These are phyloP conservation scores for Erebia palarica DNA, from an alignment of 2,888 invertebrate genomes.

Conservation along the genomic window DNA sequence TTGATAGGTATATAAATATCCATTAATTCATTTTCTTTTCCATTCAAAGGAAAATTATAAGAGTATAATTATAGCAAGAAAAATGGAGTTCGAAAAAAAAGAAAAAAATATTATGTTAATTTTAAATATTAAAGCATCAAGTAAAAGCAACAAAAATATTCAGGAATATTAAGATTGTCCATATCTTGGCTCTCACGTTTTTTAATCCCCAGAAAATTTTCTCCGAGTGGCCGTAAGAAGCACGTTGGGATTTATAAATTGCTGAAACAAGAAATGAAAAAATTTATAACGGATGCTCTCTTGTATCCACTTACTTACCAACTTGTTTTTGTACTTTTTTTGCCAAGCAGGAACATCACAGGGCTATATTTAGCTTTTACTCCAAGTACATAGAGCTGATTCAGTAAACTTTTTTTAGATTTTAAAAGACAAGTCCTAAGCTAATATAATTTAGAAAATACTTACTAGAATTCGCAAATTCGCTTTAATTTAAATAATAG, in stretches of 20 bases:
- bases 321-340: neutral
- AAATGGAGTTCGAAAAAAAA: neutral
- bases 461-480: no score
- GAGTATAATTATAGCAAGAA: neutral
- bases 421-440: no score
- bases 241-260: constrained; percentile 18
- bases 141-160: constrained; percentile 14
- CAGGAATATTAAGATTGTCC: constrained; percentile 11
- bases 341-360: neutral
- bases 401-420: no score
- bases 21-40: neutral
- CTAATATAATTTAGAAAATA: no score
- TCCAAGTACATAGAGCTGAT: no score
- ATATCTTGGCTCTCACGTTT: constrained; percentile 14
- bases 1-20: neutral
- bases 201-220: constrained; percentile 16
- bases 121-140: constrained; percentile 4
- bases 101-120: constrained; percentile 13
- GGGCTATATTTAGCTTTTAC: no score
- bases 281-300: constrained; percentile 11
- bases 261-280: constrained; percentile 15
- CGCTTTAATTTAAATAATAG: no score
- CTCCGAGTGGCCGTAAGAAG: constrained; percentile 6
- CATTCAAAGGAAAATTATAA: no score
- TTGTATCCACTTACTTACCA: constrained; percentile 1